Percentiles rank a stretch among this genome's conserved stretches.
These are phyloP conservation scores for Saimiri boliviensis DNA, from an alignment of 2,113 vertebrate species.

Conservation along the genomic window DNA sequence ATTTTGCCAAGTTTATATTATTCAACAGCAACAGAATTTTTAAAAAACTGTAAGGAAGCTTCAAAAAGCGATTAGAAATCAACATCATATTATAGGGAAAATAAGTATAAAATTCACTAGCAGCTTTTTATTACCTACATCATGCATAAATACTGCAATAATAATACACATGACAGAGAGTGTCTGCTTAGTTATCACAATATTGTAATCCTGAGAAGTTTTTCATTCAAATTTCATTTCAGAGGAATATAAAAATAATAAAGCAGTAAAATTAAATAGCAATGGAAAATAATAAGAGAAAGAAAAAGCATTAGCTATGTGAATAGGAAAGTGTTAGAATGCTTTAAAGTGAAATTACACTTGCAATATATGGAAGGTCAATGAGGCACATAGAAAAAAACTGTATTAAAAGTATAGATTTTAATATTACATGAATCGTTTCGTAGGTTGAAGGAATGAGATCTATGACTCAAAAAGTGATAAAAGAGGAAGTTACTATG, in stretches of 20 bases:
- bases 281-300: conserved; percentile 22
- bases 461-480: background rate
- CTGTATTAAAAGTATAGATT: background rate
- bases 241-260: conserved; percentile 38
- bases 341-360: background rate
- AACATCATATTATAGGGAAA: background rate
- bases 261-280: conserved; percentile 49
- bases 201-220: background rate
- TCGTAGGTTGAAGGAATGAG: background rate
- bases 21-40: background rate
- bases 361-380: background rate
- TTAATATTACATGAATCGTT: background rate
- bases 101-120: conserved; percentile 42
- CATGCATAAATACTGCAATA: conserved; percentile 1
- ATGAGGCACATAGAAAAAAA: background rate
- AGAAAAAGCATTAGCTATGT: background rate
- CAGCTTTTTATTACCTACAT: conserved; percentile 16
- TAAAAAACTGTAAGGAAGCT: conserved; percentile 31
- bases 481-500: background rate
- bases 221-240: conserved; percentile 57
- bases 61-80: conserved; percentile 53
- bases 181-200: background rate
- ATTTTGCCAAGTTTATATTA: background rate
- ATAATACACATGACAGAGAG: background rate
- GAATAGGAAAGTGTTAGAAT: background rate